A percentile compares a stretch with the other conserved stretches of the same genome.
These are phyloP conservation scores for Pantelozetes paolii DNA, from an alignment of 2,888 invertebrate genomes.

Conservation along the genomic window DNA sequence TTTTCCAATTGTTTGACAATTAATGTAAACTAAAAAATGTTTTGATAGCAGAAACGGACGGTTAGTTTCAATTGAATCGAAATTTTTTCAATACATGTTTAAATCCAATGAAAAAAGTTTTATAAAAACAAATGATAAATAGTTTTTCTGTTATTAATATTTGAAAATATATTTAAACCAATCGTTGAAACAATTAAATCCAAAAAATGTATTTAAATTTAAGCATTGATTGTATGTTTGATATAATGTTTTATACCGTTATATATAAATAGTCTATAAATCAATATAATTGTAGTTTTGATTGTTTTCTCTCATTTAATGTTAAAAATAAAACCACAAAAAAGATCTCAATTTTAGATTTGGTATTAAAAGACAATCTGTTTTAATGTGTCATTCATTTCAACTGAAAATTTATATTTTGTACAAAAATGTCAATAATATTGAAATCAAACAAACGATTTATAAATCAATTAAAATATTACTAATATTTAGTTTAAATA, in stretches of 20 bases:
- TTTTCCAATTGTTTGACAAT: too few species aligned
- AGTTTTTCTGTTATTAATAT: too few species aligned
- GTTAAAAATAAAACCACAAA: neutral
- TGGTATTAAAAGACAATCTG: constrained; percentile 22
- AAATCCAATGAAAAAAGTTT: too few species aligned
- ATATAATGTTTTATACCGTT: constrained; percentile 10
- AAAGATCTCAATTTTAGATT: constrained; percentile 33
- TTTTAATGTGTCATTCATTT: constrained; percentile 9
- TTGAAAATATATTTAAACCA: too few species aligned
- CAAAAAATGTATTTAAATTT: neutral
- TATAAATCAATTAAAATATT: constrained; percentile 15
- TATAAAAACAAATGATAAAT: too few species aligned
- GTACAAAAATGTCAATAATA: neutral
- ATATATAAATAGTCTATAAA: neutral
- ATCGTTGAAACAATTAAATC: too few species aligned
- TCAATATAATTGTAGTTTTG: neutral
- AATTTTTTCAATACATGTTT: too few species aligned
- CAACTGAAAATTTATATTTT: constrained; percentile 17
- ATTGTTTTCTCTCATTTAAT: constrained; percentile 16
- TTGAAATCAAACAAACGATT: neutral
- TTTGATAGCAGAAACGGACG: too few species aligned
- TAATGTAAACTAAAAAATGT: too few species aligned
- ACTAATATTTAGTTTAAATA: neutral
- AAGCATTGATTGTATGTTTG: neutral
- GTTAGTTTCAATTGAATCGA: too few species aligned